Base-by-base conservation (phyloP, 2,888 invertebrate species). In the Cephalotes varians region DNA sequence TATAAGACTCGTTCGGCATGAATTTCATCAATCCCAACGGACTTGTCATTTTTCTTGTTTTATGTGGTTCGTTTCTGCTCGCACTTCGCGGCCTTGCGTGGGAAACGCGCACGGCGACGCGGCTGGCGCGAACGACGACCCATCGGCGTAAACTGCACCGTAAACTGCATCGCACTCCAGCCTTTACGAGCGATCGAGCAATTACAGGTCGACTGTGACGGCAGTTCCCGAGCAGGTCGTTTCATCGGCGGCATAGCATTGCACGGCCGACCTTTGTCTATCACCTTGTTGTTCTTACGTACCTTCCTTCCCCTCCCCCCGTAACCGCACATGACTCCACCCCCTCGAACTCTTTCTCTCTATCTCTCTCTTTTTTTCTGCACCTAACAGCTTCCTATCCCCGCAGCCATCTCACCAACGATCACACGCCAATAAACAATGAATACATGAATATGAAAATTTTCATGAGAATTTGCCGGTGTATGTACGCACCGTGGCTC, bases 391-490 rank as follows among this genome's bases (percentile, higher is more conserved):
- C 37, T 28, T 40, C 37, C 54, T 28, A 40, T 60, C 47, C 65
- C 65, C 72, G 28, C 64, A 18, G 49, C 51, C 28, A 73, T 62
- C 81, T 82, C 77, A 49, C 85, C 62, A 84, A 84, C 49, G 25
- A 51, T 34, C 49, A 72, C 83, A 77, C 83, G 84, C 89, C 90
- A 89, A 92, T 92, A 91, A 92, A 92, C 92, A 92, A 92, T 92
- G 92, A 92, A 92, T 91, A 91, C 90, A 92, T 92, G 92, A 92
- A 92, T 92, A 92, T 91, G 92, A 92, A 91, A 92, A 91, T 92
- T 92, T 92, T 88, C 90, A 90, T 83, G 91, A 90, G 89, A 90
- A 87, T 86, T 86, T 82, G 64, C 77, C 56, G 65, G 77, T 81
- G 84, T 62, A 73, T 49, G 64, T 65, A 72, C 73, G 73, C 73